Base-by-base conservation (phyloP, 2,113 vertebrate species). In the Odocoileus virginianus region DNA sequence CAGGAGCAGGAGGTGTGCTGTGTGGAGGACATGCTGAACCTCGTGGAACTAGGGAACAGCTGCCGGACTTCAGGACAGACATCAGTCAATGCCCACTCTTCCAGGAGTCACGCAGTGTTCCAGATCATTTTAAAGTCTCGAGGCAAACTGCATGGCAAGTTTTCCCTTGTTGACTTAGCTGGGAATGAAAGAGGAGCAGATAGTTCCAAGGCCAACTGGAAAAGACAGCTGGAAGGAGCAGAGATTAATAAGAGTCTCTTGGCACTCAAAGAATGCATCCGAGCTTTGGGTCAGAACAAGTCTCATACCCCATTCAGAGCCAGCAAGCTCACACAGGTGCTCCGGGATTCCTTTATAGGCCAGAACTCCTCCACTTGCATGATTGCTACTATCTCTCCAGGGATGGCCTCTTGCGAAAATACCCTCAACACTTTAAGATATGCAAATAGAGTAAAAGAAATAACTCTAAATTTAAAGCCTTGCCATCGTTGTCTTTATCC, bases 241-340 rank as follows among this genome's bases (percentile, higher is more conserved):
- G 99, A 99, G 98, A 99, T 99, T 95, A 99, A 99, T 98, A 99
- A 99, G 98, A 99, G 99, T 58, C 98, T 99, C 93, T 98, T 99
- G 61, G 99, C 99, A 0, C 98, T 99, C 4, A 99, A 99, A 98
- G 99, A 99, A 95, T 99, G 99, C 50, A 99, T 99, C 91, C 95
- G 99, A 57, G 99, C 99, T 15, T 94, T 99, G 87, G 99, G 99
- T 19, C 98, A 98, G 28, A 99, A 99, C 97, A 99, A 99, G 96
- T 96, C 99, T 5, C 99, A 99, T 87, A 99, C 99, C 40, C 99
- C 99, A 0, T 99, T 99, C 94, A 97, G 99, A 98, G 99, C 99
- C 95, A 99, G 99, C 98, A 99, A 99, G 97, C 98, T 99, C 64
- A 99, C 99, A 0, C 99, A 99, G 92, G 99, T 99, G n/a, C 98